Conservation (phyloP, 35 echinoderm and acorn worm species). For the Hemicentrotus pulcherrimus region DNA sequence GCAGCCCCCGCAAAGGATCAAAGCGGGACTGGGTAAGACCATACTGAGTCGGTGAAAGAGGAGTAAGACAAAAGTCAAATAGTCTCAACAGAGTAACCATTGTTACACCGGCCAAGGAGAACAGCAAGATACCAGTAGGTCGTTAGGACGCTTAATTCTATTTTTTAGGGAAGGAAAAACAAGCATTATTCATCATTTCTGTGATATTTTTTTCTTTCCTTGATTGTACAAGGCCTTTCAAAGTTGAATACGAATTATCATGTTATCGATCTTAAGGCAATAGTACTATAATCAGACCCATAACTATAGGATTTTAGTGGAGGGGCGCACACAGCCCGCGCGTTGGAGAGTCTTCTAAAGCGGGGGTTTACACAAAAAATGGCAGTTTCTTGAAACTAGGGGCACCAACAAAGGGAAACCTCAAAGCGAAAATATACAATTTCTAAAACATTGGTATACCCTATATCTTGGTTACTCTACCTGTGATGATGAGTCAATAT, state of each 20-base stretch:
- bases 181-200: neutral
- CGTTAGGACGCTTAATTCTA: neutral
- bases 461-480: too few species aligned
- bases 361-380: too few species aligned
- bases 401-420: too few species aligned
- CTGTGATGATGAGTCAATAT: too few species aligned
- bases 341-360: too few species aligned
- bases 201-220: neutral
- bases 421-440: too few species aligned
- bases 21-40: neutral
- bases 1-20: neutral
- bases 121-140: neutral
- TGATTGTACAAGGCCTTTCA: neutral
- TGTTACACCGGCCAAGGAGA: neutral
- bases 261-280: too few species aligned
- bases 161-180: neutral
- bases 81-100: neutral
- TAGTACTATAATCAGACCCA: too few species aligned
- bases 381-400: too few species aligned
- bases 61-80: slow-evolving; percentile 12
- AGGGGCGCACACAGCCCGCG: too few species aligned
- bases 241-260: neutral
- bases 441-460: too few species aligned
- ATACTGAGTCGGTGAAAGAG: neutral
- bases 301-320: too few species aligned